phyloP scores from a whole-genome alignment of 2,797 vertebrate genomes.

The Amblyopsis hoosieri region DNA sequence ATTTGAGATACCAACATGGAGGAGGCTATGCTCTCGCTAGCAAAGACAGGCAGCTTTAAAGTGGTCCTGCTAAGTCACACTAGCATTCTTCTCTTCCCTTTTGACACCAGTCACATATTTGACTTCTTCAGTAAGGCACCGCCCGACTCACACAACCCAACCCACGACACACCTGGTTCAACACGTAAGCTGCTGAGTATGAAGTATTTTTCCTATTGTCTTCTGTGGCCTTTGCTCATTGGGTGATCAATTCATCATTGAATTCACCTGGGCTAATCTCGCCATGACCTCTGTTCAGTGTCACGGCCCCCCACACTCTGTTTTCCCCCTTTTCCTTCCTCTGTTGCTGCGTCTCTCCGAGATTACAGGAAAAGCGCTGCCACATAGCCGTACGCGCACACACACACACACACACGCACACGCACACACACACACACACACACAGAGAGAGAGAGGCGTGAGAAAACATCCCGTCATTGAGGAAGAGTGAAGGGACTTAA shows the following conservation, averaged over 20 bases:
- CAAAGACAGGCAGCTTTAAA: background rate
- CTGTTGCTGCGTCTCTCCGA: background rate
- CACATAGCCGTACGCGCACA: background rate
- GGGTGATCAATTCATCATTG: too few species aligned
- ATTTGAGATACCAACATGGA: too few species aligned
- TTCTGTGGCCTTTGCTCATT: background rate
- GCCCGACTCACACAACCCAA: too few species aligned
- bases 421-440: conserved; percentile 12
- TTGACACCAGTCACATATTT: background rate
- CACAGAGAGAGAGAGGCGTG: background rate
- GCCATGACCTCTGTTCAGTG: background rate
- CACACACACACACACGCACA: background rate
- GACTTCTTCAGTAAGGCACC: too few species aligned
- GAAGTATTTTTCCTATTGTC: too few species aligned
- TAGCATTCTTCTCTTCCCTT: background rate
- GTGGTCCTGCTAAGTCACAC: background rate
- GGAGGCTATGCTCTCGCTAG: background rate
- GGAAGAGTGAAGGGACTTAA: too few species aligned
- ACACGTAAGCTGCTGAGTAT: too few species aligned
- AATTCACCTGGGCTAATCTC: conserved; percentile 1
- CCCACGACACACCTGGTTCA: background rate
- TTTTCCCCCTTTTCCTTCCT: conserved; percentile 5
- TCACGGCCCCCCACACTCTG: background rate
- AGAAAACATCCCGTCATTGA: too few species aligned
- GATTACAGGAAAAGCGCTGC: background rate